These are phyloP conservation scores for Bembecia ichneumoniformis DNA, from an alignment of 2,888 invertebrate species.

Conservation along the genomic window DNA sequence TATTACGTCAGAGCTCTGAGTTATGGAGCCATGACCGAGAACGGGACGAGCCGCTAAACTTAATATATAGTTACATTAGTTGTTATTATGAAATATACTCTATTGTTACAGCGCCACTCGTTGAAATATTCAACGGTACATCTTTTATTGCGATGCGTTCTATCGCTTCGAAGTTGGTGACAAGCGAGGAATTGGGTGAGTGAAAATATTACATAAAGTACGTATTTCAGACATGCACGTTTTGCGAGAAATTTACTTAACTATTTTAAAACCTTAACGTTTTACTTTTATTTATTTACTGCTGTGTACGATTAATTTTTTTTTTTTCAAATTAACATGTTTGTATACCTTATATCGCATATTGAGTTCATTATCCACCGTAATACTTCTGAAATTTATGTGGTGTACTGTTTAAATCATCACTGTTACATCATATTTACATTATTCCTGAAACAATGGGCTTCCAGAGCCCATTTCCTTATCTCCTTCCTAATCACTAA, in stretches of 20 bases:
- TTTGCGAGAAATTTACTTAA: neutral
- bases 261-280: too few relatives aligned
- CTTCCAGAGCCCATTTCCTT: too few relatives aligned
- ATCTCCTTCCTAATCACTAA: too few relatives aligned
- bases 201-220: slow-evolving; percentile 2
- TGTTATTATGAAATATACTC: neutral
- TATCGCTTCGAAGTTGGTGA: slow-evolving; percentile 81
- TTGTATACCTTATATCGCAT: too few relatives aligned
- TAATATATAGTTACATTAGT: neutral
- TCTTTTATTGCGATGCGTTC: slow-evolving; percentile 85
- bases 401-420: too few relatives aligned
- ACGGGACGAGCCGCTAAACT: neutral
- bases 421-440: too few relatives aligned
- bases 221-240: neutral
- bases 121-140: slow-evolving; percentile 81
- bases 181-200: slow-evolving; percentile 80
- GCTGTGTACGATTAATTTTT: too few relatives aligned
- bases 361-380: too few relatives aligned
- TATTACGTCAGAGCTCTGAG: neutral
- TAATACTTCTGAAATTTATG: too few relatives aligned
- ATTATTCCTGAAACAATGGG: too few relatives aligned
- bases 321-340: too few relatives aligned
- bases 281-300: too few relatives aligned
- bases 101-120: slow-evolving; percentile 32
- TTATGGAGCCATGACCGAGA: neutral